Percentiles rank a stretch among this genome's conserved stretches.
phyloP scores from a whole-genome alignment of 2,888 invertebrate species.

The Lasioglossum villosulum region DNA sequence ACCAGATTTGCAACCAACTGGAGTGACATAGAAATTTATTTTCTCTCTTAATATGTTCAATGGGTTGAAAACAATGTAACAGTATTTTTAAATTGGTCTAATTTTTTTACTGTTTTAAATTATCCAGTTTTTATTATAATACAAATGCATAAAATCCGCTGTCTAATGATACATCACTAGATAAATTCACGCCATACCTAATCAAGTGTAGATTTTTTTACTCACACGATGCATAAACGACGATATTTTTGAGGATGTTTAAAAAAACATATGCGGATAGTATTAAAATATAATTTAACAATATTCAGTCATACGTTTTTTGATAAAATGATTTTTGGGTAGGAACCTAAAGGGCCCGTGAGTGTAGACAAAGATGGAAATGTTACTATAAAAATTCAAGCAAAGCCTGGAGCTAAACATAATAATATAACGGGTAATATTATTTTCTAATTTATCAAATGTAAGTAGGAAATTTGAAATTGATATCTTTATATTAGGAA shows the following conservation, averaged over 20 bases:
- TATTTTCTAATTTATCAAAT: not conserved
- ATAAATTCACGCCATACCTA: no score
- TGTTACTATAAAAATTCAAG: slow-evolving; percentile 88
- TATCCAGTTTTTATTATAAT: no score
- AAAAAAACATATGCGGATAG: not conserved
- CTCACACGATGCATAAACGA: not conserved
- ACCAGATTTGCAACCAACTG: no score
- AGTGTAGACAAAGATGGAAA: slow-evolving; percentile 87
- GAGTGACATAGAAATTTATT: no score
- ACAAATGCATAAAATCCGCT: no score
- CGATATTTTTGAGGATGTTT: not conserved
- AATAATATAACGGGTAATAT: slow-evolving; percentile 88
- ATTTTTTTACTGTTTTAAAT: no score
- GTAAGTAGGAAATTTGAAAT: not conserved
- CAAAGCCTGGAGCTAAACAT: slow-evolving; percentile 91
- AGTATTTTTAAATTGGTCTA: no score
- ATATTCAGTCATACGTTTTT: not conserved
- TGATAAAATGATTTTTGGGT: slow-evolving; percentile 10
- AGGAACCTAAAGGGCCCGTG: slow-evolving; percentile 80
- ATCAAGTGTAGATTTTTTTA: not conserved
- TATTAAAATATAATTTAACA: not conserved
- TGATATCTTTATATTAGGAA: not conserved
- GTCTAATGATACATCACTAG: no score
- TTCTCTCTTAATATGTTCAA: no score
- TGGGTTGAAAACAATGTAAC: no score